Base-by-base conservation (phyloP, 1,140 invertebrate species). In the Atta colombica region DNA sequence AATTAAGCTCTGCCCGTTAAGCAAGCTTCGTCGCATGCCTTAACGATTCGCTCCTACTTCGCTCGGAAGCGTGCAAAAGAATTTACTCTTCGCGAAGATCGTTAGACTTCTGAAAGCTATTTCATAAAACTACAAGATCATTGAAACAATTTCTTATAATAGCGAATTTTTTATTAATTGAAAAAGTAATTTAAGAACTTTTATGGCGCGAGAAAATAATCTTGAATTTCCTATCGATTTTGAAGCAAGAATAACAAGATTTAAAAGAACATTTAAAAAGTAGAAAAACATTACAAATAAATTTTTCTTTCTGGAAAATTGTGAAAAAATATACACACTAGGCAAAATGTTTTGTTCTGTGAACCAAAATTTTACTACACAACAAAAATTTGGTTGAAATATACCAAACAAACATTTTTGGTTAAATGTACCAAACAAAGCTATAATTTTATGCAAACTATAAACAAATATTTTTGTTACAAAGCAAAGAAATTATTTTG, bases 1-100 rank as follows among this genome's bases (percentile, higher is more conserved):
- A 95, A 95, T 95, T 95, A 95, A 95, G 94, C 94, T 93, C 91
- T 69, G 88, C 88, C 93, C 93, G 92, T 92, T 93, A 94, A 93
- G 94, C 94, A 93, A 94, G 94, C 90, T 89, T 85, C 89, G 88
- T 93, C 91, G 94, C 94, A 94, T 95, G 92, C 94, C 93, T 93
- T 94, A 94, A 94, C 93, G 94, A 94, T 95, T 94, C 91, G 90
- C 85, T 45, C 86, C 61, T 87, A 78, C 84, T 92, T 53, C 63
- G 86, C 49, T 16, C 72, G 65, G 63, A 49, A 49, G 25, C 66
- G 89, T 88, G 82, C 90, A 80, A 91, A 91, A 90, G 90, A 91
- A 91, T 91, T 77, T 77, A 89, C 69, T 87, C 85, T 78, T 85
- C 82, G 65, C 21, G 69, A 86, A 75, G 78, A 85, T 82, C 55